Base-by-base conservation (phyloP, 1,140 invertebrate species). In the Drosophila pruinosa region DNA sequence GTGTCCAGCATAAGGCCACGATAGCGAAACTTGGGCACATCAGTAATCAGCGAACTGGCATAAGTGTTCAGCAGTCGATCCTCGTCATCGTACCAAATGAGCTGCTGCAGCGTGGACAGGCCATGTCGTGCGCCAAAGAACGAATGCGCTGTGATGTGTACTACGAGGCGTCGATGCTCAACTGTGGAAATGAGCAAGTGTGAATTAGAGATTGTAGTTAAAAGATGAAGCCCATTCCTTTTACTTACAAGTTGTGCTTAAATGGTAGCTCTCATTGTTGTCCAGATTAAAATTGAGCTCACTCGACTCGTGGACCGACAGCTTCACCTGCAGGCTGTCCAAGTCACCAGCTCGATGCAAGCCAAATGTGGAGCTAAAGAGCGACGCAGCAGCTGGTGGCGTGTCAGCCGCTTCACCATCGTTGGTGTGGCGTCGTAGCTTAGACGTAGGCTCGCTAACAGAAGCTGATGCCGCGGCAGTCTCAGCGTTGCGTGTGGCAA, bases 41-140 rank as follows among this genome's bases (percentile, higher is more conserved):
- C 94, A 43, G 92, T 91, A 1, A 95, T 91, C 2, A 91, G 92
- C 0, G 93, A 93, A 8, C 93, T 93, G 58, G 93, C 93, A 1
- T 96, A 90, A 1, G 92, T 92, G 3, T 94, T 92, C 7, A 94
- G 92, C n/a, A 93, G 92, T 0, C 92, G 92, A 0, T 93, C 92
- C 24, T 93, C 93, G 17, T 95, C 94, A 22, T 93, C 95, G 85
- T 94, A 94, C 95, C 95, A 96, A 7, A 97, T 94, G 34, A 97
- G 90, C 80, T 97, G 96, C 4, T 94, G 94, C 0, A 97, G 91
- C 0, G 96, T 97, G 83, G 97, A 96, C 6, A 97, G 91, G 0
- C 94, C 96, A 72, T 97, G 95, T 0, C 96, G 93, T 0, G 94
- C 95, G 0, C 96, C 96, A 75, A 95, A 96, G 89, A 94, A 97